Evolutionary conservation across 2,888 invertebrate species (phyloP).

Genomic region (Patella pellucida): DNA sequence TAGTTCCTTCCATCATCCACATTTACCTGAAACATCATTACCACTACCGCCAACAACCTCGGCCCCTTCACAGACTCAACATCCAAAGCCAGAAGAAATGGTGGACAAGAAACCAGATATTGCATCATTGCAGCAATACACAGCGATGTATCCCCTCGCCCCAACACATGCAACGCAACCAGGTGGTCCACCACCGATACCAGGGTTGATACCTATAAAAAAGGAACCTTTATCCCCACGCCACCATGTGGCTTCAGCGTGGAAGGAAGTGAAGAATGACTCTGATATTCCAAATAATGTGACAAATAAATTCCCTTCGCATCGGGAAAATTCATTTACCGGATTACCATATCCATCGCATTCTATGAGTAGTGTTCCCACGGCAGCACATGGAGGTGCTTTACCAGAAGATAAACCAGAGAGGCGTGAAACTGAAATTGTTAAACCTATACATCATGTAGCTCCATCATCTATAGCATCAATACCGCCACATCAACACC

Average conservation of each 20-base stretch:
- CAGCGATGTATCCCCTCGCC: constrained; percentile 26
- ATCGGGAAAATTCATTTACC: neutral
- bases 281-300: neutral
- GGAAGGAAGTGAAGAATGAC: constrained; percentile 17
- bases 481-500: neutral
- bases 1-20: constrained; percentile 24
- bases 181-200: constrained; percentile 36
- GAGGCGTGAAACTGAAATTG: neutral
- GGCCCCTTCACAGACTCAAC: constrained; percentile 16
- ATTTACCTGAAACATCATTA: constrained; percentile 13
- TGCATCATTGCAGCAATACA: constrained; percentile 32
- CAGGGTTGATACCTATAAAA: constrained; percentile 44
- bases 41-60: constrained; percentile 24
- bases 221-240: constrained; percentile 40
- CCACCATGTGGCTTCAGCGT: constrained; percentile 15
- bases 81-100: constrained; percentile 27
- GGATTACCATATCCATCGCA: neutral
- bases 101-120: constrained; percentile 11
- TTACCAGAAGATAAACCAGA: neutral
- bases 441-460: constrained; percentile 6
- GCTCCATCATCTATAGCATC: neutral
- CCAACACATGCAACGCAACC: constrained; percentile 22
- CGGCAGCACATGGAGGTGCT: neutral
- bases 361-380: neutral
- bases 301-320: neutral